Percentiles rank a stretch among this genome's conserved stretches.
phyloP scores from a whole-genome alignment of 1,140 invertebrate species.

The Andrena cerasifolii region DNA sequence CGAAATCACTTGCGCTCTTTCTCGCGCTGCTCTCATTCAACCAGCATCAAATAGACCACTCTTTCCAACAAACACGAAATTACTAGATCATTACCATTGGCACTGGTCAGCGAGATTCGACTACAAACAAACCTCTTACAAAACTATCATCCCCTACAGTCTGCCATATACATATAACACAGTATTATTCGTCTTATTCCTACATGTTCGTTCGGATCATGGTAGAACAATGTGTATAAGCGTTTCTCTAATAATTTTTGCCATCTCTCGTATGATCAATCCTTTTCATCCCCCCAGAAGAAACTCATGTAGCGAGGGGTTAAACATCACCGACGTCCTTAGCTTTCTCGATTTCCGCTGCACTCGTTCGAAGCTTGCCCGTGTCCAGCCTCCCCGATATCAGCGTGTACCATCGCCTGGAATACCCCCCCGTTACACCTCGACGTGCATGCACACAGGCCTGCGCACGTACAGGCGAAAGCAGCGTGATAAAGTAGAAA shows the following conservation, averaged over 20 bases:
- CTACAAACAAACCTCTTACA: too few species aligned
- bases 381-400: constrained; percentile 39
- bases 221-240: too few species aligned
- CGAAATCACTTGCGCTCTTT: constrained; percentile 72
- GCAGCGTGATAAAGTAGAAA: constrained; percentile 59
- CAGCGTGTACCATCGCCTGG: constrained; percentile 42
- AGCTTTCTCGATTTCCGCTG: background rate
- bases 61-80: constrained; percentile 1
- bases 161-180: too few species aligned
- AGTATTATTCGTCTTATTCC: too few species aligned
- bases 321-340: background rate
- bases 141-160: too few species aligned
- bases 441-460: constrained; percentile 44
- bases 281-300: too few species aligned
- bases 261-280: too few species aligned
- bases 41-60: constrained; percentile 12
- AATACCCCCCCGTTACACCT: constrained; percentile 58
- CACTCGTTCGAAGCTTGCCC: constrained; percentile 11
- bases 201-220: too few species aligned
- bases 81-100: constrained; percentile 10
- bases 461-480: constrained; percentile 34
- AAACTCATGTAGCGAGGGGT: too few species aligned
- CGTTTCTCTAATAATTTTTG: too few species aligned
- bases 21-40: constrained; percentile 59
- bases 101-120: background rate